Evolutionary conservation across 2,113 vertebrate species (phyloP).

Genomic region (Ceratotherium simum): DNA sequence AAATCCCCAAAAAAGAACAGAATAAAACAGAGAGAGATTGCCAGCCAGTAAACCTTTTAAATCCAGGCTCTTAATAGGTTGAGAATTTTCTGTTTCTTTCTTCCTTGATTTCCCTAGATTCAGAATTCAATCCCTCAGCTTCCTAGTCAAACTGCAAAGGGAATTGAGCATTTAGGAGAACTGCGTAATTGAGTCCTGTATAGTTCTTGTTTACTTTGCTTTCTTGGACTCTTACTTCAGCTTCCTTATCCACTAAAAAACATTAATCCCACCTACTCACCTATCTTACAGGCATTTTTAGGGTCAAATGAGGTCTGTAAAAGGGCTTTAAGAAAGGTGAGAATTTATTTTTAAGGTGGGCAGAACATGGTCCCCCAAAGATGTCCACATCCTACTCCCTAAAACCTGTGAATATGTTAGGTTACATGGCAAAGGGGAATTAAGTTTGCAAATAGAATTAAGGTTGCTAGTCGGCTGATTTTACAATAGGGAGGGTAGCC

Average conservation of each 20-base stretch:
- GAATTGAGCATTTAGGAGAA: background rate
- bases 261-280: background rate
- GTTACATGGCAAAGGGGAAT: background rate
- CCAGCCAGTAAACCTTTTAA: constrained; percentile 11
- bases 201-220: background rate
- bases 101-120: constrained; percentile 27
- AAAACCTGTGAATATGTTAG: background rate
- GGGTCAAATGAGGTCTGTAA: background rate
- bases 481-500: background rate
- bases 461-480: background rate
- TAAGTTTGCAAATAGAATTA: background rate
- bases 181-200: background rate
- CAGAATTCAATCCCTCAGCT: background rate
- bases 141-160: background rate
- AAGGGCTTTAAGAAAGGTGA: constrained; percentile 32
- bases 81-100: constrained; percentile 40
- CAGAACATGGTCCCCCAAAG: background rate
- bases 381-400: background rate
- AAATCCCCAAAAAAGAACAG: background rate
- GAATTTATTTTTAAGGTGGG: background rate
- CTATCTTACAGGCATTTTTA: constrained; percentile 11
- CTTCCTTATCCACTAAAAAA: constrained; percentile 21
- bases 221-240: background rate
- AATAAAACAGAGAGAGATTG: background rate
- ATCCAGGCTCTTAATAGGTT: background rate